Base-by-base conservation (phyloP, 2,113 vertebrate species). In the Alosa alosa region DNA sequence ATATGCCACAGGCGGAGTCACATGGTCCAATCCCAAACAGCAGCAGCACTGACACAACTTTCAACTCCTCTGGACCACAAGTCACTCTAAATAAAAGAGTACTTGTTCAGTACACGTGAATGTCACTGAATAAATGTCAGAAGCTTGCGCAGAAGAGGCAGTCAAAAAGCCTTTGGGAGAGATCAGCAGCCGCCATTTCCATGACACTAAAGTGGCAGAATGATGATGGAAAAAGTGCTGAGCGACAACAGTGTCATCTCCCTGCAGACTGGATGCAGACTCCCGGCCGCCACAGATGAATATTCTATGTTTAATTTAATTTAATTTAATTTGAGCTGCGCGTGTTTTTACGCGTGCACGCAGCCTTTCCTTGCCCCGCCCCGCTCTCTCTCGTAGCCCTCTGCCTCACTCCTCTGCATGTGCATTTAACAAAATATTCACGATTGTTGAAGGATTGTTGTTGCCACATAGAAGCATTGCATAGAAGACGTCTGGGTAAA, bases 71-170 rank as follows among this genome's bases (percentile, higher is more conserved):
- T 31, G 64, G n/a, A 31, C 64, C 64, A 10, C 64, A 10, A 72
- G 64, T 72, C 64, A 72, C 64, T 52, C 22, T 83, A 7, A 81
- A 82, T 81, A 45, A 25, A 87, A 46, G 39, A 49, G 5, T 17
- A 1, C n/a, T 18, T 84, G 13, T 25, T n/a, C 45, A 49, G n/a
- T 17, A 36, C 64, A 36, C 64, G 10, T 36, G 31, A 25, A 36
- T 13, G 64, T 25, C 64, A 72, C 25, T 15, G 64, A 55, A 25
- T 1, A 13, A 2, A 13, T 31, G 25, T 72, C 64, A 72, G 9
- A 72, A 55, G 52, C 47, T 9, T 25, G 22, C n/a, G 10, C 64
- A 31, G 64, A 72, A 72, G 64, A 31, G 64, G 10, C 25, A 36
- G 64, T 72, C 60, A 36, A 10, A 72, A 72, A 72, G 7, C 64